A percentile compares a stretch with the other conserved stretches of the same genome.
These are phyloP conservation scores for Mimachlamys varia DNA, from an alignment of 2,888 invertebrate genomes.

Conservation along the genomic window DNA sequence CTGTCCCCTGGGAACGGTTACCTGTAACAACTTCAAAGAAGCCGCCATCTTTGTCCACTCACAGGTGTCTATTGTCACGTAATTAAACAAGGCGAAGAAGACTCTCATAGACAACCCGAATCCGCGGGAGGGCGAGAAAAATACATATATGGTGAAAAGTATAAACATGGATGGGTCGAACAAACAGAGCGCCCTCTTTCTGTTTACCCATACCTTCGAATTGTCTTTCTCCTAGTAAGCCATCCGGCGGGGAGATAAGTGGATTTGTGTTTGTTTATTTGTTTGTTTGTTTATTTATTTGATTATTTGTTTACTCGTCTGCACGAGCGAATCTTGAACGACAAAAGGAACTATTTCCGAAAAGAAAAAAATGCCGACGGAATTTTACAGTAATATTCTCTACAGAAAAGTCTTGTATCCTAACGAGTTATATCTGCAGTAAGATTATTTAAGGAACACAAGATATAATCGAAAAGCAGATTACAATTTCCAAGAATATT, in stretches of 20 bases:
- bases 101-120: slow-evolving; percentile 19
- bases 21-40: neutral
- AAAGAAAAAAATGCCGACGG: neutral
- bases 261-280: neutral
- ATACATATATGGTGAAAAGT: slow-evolving; percentile 32
- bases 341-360: neutral
- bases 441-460: neutral
- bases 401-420: no score
- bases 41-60: neutral
- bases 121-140: slow-evolving; percentile 32
- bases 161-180: neutral
- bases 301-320: neutral
- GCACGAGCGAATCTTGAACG: neutral
- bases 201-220: slow-evolving; percentile 36
- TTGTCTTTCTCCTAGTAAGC: neutral
- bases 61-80: slow-evolving; percentile 32
- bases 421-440: neutral
- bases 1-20: slow-evolving; percentile 2
- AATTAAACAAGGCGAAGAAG: slow-evolving; percentile 8
- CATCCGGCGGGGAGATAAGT: neutral
- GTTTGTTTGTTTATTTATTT: neutral
- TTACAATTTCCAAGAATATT: no score
- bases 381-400: neutral
- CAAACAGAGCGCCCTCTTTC: neutral
- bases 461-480: no score